Conservation (phyloP, 2,113 vertebrate genomes). For the Cyanocitta stelleri region DNA sequence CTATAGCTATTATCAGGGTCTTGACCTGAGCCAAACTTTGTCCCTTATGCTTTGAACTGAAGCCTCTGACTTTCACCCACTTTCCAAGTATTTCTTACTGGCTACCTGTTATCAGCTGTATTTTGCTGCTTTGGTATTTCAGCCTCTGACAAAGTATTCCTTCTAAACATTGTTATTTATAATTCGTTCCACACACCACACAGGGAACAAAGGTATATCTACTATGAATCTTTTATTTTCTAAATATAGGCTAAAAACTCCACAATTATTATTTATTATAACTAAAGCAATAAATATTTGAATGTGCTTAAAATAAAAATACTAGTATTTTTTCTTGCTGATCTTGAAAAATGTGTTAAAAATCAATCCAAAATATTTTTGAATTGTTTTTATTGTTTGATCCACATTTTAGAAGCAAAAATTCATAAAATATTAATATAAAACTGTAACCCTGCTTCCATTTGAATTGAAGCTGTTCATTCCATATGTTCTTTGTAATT, state of each 20-base stretch:
- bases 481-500: not conserved
- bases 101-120: not conserved
- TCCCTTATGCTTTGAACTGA: not conserved
- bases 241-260: not conserved
- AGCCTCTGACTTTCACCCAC: not conserved
- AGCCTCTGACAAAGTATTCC: not conserved
- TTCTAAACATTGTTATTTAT: not conserved
- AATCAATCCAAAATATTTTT: not conserved
- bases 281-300: not conserved
- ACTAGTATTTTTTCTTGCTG: accelerated
- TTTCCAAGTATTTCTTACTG: not conserved
- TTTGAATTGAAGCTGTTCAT: not conserved
- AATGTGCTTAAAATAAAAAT: not conserved
- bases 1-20: not conserved
- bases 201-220: not conserved
- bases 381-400: not conserved
- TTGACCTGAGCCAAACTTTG: not conserved
- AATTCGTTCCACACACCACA: not conserved
- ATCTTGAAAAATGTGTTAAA: not conserved
- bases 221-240: not conserved
- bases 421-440: not conserved
- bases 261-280: not conserved
- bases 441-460: not conserved
- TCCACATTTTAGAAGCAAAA: not conserved
- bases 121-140: not conserved